Conservation (phyloP, 2,797 vertebrate genomes). For the Poliocrania exsul region DNA sequence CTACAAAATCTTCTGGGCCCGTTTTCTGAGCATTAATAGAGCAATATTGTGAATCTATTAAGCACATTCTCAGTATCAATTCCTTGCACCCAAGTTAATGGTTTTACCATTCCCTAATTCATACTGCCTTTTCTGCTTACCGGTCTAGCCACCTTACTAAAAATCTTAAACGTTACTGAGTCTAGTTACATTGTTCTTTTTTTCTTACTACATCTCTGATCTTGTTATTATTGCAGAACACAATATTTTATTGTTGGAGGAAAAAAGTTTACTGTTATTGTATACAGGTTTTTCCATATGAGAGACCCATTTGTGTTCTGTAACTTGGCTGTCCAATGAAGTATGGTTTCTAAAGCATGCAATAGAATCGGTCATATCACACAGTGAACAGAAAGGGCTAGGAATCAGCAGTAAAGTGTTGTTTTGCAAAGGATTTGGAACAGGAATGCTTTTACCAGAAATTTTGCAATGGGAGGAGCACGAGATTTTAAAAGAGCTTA, state of each 20-base stretch:
- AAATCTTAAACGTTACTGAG: not conserved
- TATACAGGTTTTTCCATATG: not conserved
- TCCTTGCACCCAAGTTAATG: not conserved
- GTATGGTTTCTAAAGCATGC: not conserved
- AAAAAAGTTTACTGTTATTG: not conserved
- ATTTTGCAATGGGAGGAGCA: not conserved
- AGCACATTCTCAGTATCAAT: not conserved
- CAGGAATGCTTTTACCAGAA: accelerated
- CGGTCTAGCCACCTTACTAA: not conserved
- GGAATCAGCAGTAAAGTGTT: not conserved
- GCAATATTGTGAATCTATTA: not conserved
- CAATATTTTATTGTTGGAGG: not conserved
- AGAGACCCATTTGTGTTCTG: not conserved
- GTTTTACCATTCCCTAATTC: not conserved
- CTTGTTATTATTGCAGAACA: not conserved
- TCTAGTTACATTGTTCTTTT: not conserved
- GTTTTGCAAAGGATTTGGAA: not conserved
- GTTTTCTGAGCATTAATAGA: not conserved
- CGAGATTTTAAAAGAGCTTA: not conserved
- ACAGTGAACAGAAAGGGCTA: not conserved
- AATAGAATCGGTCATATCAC: not conserved
- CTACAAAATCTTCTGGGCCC: not conserved
- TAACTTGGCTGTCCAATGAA: not conserved
- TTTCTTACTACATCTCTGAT: not conserved
- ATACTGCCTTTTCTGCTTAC: not conserved